Conservation (phyloP, 2,113 vertebrate genomes). For the Stomatorhinus ivindoensis region DNA sequence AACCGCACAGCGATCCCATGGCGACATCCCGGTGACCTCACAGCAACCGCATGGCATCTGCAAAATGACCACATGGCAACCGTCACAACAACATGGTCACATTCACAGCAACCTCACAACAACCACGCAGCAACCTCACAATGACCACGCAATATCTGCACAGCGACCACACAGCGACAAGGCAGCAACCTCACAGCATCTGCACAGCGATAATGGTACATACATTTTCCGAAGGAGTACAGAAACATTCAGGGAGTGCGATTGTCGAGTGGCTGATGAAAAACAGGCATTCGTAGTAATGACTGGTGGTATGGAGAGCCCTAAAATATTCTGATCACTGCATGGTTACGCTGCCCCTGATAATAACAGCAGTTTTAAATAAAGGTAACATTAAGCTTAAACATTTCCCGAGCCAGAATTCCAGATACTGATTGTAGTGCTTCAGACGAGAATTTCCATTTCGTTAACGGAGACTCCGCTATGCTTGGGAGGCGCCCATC, state of each 20-base stretch:
- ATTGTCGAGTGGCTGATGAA: background rate
- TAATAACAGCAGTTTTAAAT: background rate
- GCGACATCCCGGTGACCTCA: too few species aligned
- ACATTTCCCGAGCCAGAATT: background rate
- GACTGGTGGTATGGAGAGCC: background rate
- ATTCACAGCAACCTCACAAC: background rate
- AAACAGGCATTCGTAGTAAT: background rate
- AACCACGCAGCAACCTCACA: accelerated
- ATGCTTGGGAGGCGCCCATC: background rate
- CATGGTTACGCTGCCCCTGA: background rate
- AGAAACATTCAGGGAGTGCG: background rate
- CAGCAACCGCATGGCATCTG: too few species aligned
- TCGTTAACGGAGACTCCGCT: background rate
- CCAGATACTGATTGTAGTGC: background rate
- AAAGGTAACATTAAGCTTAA: background rate
- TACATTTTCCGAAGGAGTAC: background rate
- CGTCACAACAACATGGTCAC: too few species aligned
- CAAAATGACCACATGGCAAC: too few species aligned
- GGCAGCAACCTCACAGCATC: background rate
- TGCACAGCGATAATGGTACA: too few species aligned
- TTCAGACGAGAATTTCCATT: background rate
- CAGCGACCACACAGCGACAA: background rate
- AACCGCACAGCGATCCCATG: background rate
- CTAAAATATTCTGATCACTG: background rate
- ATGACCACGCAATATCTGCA: too few species aligned